Evolutionary conservation across 1,140 invertebrate species (phyloP), one percentile per base, ranked within the genome.

Genomic region (Ditylenchus dipsaci): DNA sequence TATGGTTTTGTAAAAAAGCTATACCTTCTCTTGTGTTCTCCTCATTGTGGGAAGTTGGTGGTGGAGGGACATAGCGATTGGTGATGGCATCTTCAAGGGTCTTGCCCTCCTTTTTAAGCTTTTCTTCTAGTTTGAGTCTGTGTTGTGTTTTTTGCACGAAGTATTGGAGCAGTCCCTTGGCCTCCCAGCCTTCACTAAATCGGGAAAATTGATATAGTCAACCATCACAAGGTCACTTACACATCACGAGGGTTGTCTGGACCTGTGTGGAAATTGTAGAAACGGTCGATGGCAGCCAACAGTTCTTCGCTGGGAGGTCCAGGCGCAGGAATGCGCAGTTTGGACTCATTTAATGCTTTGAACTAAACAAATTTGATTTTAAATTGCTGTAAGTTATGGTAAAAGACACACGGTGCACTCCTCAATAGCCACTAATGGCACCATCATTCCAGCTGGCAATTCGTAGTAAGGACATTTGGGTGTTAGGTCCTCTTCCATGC

Each of bases 51-150:
- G 0, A 23, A 13, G 29, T 23, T 49, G 65, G 7, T n/a, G 23
- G n/a, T 0, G 68, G 5, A n/a, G 68, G 62, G 26, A 73, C 29
- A 74, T 38, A 71, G 49, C 63, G 57, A 27, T 75, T 77, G 0
- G 60, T 77, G 64, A 75, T 79, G 23, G 75, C 66, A 21, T 75
- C 74, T 57, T 75, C 75, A 43, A 75, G 53, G 1, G 74, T 75
- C 30, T 75, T 75, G 1, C 75, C 73, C 29, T 70, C 60, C n/a
- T 73, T 66, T 19, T 77, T 73, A 42, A 75, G 15, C 45, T 68
- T n/a, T n/a, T 59, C 61, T 17, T 72, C 59, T 30, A 75, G 33
- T 42, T 78, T 73, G 0, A 30, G 33, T 26, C 38, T 63, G n/a
- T 73, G 62, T 27, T 77, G 38, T 0, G 9, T 42, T 19, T 75